Base-by-base conservation (phyloP, 2,113 vertebrate species). In the Tor tambroides region DNA sequence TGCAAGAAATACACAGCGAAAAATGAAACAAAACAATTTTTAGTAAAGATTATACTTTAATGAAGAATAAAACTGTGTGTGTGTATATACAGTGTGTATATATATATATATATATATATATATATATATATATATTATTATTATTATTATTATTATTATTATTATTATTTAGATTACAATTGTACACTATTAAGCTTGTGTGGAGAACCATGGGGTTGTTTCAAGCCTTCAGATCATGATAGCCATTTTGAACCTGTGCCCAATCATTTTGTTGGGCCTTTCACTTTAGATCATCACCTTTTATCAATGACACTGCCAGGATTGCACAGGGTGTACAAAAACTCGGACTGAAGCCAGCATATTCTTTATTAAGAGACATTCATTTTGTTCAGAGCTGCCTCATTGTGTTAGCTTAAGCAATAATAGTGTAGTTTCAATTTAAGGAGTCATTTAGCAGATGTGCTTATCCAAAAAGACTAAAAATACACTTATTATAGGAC, bases 371-470 rank as follows among this genome's bases (percentile, higher is more conserved):
- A 79, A 54, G 41, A 76, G 41, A 46, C 72, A 15, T 76, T 54
- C 19, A 32, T 79, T 56, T 79, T 59, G 28, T 54, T 79, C 51
- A 79, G 46, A 32, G 4, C 28, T 35, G 19, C 12, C 41, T 15
- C 4, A 79, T 79, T 79, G 28, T 79, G 76, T 51, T 54, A 79
- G 49, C 28, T 79, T 56, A 32, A 79, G 41, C 41, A 75, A 8
- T 75, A 26, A 75, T 46, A 15, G 23, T 6, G 10, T 56, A 14
- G 51, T 79, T 54, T 79, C 5, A 79, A 56, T 59, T 59, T 14
- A 79, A 79, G 72, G 74, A 49, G 41, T 26, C 21, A 12, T 76
- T 49, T 76, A 17, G 41, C 41, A 46, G 74, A 76, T 76, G 41
- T 46, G 41, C 7, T 76, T 76, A 49, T 28, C 41, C 23, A 76